Base-by-base conservation (phyloP, 2,113 vertebrate species). In the Callipepla squamata region DNA sequence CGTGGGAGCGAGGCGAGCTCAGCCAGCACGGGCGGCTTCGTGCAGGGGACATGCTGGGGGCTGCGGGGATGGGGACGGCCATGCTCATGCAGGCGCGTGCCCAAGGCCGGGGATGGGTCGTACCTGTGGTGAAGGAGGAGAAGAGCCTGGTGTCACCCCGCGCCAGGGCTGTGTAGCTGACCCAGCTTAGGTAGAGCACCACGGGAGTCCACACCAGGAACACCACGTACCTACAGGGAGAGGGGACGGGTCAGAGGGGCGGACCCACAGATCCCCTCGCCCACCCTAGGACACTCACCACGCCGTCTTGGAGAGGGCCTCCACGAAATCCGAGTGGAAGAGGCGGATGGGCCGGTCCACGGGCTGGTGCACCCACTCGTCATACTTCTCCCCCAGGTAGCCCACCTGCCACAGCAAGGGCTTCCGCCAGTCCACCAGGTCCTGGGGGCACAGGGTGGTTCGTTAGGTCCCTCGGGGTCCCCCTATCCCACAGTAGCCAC, bases 391-490 rank as follows among this genome's bases (percentile, higher is more conserved):
- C 34, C 98, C 97, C 21, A 99, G 94, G 95, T 98, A 93, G 65
- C 99, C 99, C 53, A 99, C 99, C 96, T 99, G 99, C 99, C 99
- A 99, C 11, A 99, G 98, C 75, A 99, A 94, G 9, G 99, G 99
- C 94, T 99, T 99, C 82, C 63, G 81, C 99, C 99, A 99, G 97
- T 99, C 98, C 16, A 99, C 99, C 93, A 99, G 96, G 89, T 99
- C 99, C 99, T 99, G 95, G 25, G 63, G 85, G 61, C 55, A 58
- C 55, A 32, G 55, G 55, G 55, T 18, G 18, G 32, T n/a, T 20
- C 7, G 55, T 58, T 58, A 58, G 55, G 18, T 57, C 53, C 53
- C 53, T 32, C 28, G 5, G 53, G 26, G 53, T 28, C 51, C 28
- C 28, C 28, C 9, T 11, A 19, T 53, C 51, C 26, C 51, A 10